Evolutionary conservation across 2,888 invertebrate species (phyloP).

Genomic region (Eremobia ochroleuca): DNA sequence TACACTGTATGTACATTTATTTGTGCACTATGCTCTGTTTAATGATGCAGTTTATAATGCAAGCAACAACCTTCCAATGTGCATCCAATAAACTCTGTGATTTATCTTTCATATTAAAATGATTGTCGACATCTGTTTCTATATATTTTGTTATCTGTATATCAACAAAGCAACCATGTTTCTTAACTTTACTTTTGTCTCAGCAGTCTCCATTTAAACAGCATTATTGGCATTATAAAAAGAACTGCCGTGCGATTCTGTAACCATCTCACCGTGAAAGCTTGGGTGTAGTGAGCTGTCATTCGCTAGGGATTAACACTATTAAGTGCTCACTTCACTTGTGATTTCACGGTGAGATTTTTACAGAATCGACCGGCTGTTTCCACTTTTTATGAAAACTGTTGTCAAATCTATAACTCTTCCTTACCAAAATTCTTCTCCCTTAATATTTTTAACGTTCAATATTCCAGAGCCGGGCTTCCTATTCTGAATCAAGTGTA

Average conservation of each 20-base stretch:
- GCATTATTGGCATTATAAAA: not conserved
- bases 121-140: not conserved
- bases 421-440: not conserved
- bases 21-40: not conserved
- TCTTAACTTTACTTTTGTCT: too few relatives aligned
- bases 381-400: not conserved
- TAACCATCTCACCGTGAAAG: too few relatives aligned
- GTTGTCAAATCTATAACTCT: not conserved
- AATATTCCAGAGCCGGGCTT: conserved; percentile 34
- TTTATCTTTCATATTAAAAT: not conserved
- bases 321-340: too few relatives aligned
- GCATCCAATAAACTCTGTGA: not conserved
- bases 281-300: too few relatives aligned
- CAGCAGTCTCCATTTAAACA: not conserved
- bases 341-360: too few relatives aligned
- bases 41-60: not conserved
- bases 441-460: conserved; percentile 17
- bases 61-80: not conserved
- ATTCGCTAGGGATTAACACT: too few relatives aligned
- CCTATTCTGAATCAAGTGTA: conserved; percentile 37
- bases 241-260: too few relatives aligned
- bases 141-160: not conserved
- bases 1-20: not conserved
- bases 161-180: not conserved
- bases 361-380: too few relatives aligned